Conservation (phyloP, 64 coral and sea anemone genomes). For the Montipora foliosa region DNA sequence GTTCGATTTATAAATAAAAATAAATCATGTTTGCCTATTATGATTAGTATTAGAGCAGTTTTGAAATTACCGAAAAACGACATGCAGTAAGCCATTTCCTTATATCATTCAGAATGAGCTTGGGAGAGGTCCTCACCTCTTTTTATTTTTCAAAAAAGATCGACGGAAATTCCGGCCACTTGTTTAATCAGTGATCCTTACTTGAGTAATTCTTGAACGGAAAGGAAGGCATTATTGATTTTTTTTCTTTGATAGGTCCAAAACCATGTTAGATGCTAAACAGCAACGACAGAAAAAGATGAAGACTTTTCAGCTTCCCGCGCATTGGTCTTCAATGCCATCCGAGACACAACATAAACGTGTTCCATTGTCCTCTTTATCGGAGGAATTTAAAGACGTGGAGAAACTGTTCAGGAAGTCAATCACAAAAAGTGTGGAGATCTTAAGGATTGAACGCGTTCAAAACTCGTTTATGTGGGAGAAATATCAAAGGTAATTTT, state of each 20-base stretch:
- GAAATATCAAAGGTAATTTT: conserved; percentile 28
- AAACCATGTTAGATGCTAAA: not conserved
- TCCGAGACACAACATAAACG: not conserved
- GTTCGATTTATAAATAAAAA: too few species aligned
- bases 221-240: not conserved
- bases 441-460: conserved; percentile 2
- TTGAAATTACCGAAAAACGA: too few species aligned
- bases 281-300: not conserved
- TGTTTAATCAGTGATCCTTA: too few species aligned
- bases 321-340: conserved; percentile 21
- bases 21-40: too few species aligned
- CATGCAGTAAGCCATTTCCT: too few species aligned
- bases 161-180: too few species aligned
- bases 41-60: too few species aligned
- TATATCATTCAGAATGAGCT: too few species aligned
- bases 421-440: not conserved
- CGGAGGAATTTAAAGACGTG: conserved; percentile 19
- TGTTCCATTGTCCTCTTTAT: not conserved
- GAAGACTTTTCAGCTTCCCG: not conserved
- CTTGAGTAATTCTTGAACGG: not conserved
- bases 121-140: too few species aligned
- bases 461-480: conserved; percentile 60
- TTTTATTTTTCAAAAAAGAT: too few species aligned
- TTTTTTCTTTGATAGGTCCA: not conserved
- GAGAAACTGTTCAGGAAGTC: conserved; percentile 16